Base-by-base conservation (phyloP, 2,113 vertebrate genomes). In the Hystrix cristata region DNA sequence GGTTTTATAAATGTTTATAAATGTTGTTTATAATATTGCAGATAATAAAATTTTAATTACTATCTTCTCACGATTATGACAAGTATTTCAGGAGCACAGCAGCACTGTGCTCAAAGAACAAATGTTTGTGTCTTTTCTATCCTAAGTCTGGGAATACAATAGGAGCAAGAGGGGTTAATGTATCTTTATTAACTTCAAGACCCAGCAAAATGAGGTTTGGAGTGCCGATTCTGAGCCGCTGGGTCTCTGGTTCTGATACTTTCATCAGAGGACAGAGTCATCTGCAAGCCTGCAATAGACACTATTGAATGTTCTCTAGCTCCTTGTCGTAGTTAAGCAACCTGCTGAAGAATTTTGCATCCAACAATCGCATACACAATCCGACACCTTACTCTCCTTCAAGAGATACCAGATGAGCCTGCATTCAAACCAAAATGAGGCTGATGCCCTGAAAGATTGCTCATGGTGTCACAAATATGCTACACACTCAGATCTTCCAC, bases 241-340 rank as follows among this genome's bases (percentile, higher is more conserved):
- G 2, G 1, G 16, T 64, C 15, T 92, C 13, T 34, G 0, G 7
- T 69, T 89, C 55, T 31, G 19, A 79, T 23, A 23, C 12, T 83
- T 59, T 23, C 18, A 3, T 3, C 19, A 25, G 65, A 46, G 21
- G 8, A 48, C 11, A 69, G 90, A 53, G 8, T n/a, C 23, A 51
- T 59, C 10, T 67, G 3, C 4, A 1, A n/a, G 5, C 38, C 16
- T 60, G 29, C 21, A 11, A 2, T 19, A 31, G 14, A 7, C 4
- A 38, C 1, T 21, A 46, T 53, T 76, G 38, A 16, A 1, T 67
- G 0, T n/a, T 65, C 4, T n/a, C 15, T 38, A 16, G 16, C 60
- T 74, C 6, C 7, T 15, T 23, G 29, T 59, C 51, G 16, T 7
- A 55, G 0, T 67, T 34, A 27, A 46, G 3, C 38, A 55, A 59